phyloP scores from a whole-genome alignment of 2,113 vertebrate species.

The Lampris megalopsis region DNA sequence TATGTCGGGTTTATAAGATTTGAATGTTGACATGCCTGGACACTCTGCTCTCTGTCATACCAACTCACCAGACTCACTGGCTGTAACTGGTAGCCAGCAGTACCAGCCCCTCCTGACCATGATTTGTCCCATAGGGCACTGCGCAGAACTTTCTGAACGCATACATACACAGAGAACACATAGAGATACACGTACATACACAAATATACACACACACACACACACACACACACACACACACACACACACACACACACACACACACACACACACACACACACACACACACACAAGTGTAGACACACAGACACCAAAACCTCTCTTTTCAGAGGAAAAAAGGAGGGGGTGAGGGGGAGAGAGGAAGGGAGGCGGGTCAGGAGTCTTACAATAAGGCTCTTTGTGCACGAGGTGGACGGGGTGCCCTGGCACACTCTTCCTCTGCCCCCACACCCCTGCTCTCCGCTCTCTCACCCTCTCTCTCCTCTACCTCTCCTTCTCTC shows the following conservation, averaged over 20 bases:
- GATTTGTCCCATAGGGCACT: background rate
- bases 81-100: background rate
- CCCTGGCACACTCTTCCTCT: constrained; percentile 56
- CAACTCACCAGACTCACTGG: too few relatives aligned
- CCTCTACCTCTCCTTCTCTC: background rate
- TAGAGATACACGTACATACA: too few relatives aligned
- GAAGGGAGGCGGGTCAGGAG: constrained; percentile 49
- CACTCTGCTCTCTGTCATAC: too few relatives aligned
- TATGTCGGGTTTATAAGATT: too few relatives aligned
- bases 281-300: constrained; percentile 23
- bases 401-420: constrained; percentile 55
- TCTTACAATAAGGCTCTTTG: constrained; percentile 81
- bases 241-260: background rate
- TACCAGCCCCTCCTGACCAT: background rate
- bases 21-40: too few relatives aligned
- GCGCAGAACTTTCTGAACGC: too few relatives aligned
- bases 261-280: constrained; percentile 4
- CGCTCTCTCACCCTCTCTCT: constrained; percentile 31
- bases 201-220: background rate
- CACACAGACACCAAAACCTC: constrained; percentile 20
- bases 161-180: too few relatives aligned
- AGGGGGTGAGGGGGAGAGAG: constrained; percentile 25
- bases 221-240: constrained; percentile 1
- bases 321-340: constrained; percentile 51
- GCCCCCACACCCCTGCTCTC: constrained; percentile 43